Percentiles rank a stretch among this genome's conserved stretches.
Conservation (phyloP, 2,888 invertebrate genomes). For the Dryobota labecula region DNA sequence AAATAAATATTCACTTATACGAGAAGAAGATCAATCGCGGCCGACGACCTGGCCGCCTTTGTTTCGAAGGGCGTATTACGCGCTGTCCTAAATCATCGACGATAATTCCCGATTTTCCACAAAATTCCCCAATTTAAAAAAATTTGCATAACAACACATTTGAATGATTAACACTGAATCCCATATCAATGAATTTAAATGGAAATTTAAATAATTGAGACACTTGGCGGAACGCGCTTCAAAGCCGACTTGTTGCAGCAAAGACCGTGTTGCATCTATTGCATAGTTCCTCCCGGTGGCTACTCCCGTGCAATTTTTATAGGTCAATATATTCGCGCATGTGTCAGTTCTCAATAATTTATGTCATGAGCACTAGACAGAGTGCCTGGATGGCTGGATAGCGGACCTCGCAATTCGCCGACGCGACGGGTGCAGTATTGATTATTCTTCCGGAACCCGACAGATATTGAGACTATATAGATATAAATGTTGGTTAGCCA, state of each 20-base stretch:
- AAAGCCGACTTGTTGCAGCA: slow-evolving; percentile 58
- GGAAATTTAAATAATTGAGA: neutral
- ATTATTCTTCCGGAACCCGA: slow-evolving; percentile 23
- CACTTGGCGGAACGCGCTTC: neutral
- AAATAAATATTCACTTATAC: slow-evolving; percentile 24
- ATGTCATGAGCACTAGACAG: slow-evolving; percentile 48
- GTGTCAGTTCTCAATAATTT: slow-evolving; percentile 57
- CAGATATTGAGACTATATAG: slow-evolving; percentile 3
- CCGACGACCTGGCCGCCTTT: slow-evolving; percentile 36
- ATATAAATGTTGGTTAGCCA: neutral
- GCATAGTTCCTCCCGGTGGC: slow-evolving; percentile 45
- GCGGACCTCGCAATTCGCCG: neutral
- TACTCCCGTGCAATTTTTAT: slow-evolving; percentile 58
- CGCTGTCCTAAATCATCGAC: slow-evolving; percentile 4
- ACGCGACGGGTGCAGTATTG: slow-evolving; percentile 37
- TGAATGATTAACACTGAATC: slow-evolving; percentile 9
- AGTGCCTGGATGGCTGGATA: slow-evolving; percentile 40
- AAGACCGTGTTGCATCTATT: slow-evolving; percentile 58
- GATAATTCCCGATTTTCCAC: neutral
- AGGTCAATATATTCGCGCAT: slow-evolving; percentile 66
- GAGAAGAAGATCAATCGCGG: slow-evolving; percentile 24
- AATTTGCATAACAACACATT: neutral
- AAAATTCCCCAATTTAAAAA: neutral
- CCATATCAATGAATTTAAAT: slow-evolving; percentile 5
- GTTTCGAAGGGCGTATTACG: slow-evolving; percentile 22